phyloP scores from a whole-genome alignment of 2,888 invertebrate species.

The Stegophylla sp. region DNA sequence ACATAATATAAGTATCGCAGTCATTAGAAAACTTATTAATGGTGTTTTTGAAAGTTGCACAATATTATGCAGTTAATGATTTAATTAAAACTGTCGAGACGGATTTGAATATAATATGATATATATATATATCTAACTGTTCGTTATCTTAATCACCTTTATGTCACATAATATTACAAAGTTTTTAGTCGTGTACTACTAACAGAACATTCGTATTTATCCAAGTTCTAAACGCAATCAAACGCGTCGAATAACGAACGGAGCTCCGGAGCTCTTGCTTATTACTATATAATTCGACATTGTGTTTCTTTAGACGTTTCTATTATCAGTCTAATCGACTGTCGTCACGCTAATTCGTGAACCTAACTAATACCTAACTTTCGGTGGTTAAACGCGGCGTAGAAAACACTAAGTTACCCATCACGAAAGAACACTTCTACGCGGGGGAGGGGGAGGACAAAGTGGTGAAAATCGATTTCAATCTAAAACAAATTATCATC shows the following conservation, averaged over 20 bases:
- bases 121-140: not conserved
- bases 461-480: constrained; percentile 5
- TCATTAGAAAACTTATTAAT: not conserved
- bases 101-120: not conserved
- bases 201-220: not conserved
- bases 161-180: constrained; percentile 2
- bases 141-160: constrained; percentile 11
- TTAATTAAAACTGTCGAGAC: constrained; percentile 1
- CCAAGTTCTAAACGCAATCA: constrained; percentile 15
- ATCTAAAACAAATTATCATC: not conserved
- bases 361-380: no score
- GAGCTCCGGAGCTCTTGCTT: no score
- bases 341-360: constrained; percentile 43
- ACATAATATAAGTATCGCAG: not conserved
- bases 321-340: constrained; percentile 35
- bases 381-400: not conserved
- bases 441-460: no score
- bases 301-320: constrained; percentile 9
- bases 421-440: not conserved
- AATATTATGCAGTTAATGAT: not conserved
- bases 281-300: constrained; percentile 3
- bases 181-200: not conserved
- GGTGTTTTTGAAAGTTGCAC: not conserved
- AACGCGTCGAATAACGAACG: not conserved
- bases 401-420: not conserved